Evolutionary conservation across 2,113 vertebrate genomes (phyloP), one percentile per base, ranked within the genome.

Genomic region (Mesembrinibis cayennensis): DNA sequence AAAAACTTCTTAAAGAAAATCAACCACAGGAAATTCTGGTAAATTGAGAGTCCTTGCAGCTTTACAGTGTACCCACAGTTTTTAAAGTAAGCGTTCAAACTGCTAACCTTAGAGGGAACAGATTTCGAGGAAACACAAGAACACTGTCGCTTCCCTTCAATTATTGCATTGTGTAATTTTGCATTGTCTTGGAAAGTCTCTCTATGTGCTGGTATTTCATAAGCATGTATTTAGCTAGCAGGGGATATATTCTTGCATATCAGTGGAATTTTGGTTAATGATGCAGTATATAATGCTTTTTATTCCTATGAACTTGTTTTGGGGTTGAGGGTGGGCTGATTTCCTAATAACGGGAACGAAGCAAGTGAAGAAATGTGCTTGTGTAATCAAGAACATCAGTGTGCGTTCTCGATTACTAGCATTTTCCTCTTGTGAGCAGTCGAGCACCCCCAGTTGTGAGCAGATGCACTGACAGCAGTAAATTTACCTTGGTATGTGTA

Each of bases 401-500:
- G 3, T 10, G 1, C 34, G 71, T 45, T 67, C 53, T 40, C 18
- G 27, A 5, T 38, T 16, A 14, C 42, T 13, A 6, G 20, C 26
- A 3, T 66, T 44, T 55, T 29, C 72, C 67, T 59, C 23, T 10
- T 3, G 10, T 10, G 79, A 62, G 80, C 69, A 45, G 67, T 3
- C 47, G 58, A 71, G 82, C 5, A 0, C 40, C 82, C 45, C 42
- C 38, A 0, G 23, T 34, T 19, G 40, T 12, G 70, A 69, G 56
- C 69, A 30, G 74, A 21, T 30, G 45, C 61, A 2, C 47, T 34
- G 47, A 20, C 73, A 88, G 82, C 56, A 20, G 34, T 10, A 13
- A 23, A 22, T 55, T 13, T 5, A 0, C 58, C 0, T 13, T 6
- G 38, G 42, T 26, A 1, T 8, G 34, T 47, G 55, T 29, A 1